Evolutionary conservation across 2,888 invertebrate species (phyloP).

Genomic region (Adela reaumurella): DNA sequence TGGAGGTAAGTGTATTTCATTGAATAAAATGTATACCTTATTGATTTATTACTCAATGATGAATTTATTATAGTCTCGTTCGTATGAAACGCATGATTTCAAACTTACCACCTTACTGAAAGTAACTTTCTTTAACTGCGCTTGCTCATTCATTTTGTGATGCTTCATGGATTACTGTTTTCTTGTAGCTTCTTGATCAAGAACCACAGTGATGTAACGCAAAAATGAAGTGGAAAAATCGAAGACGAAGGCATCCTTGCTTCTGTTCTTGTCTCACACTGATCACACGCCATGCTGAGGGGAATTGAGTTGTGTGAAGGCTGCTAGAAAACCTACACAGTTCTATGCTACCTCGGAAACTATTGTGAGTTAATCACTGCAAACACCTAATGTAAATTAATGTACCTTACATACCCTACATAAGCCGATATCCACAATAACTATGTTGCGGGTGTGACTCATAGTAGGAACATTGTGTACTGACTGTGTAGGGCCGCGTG

Average conservation of each 20-base stretch:
- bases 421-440: constrained; percentile 46
- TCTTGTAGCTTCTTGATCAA: too few species aligned
- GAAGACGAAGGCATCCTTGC: too few species aligned
- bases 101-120: constrained; percentile 9
- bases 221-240: too few species aligned
- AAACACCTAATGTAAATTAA: neutral
- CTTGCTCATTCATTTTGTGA: too few species aligned
- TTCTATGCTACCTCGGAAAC: too few species aligned
- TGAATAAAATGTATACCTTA: neutral
- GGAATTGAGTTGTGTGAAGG: too few species aligned
- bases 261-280: too few species aligned
- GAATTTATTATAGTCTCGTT: constrained; percentile 6
- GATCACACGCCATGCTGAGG: too few species aligned
- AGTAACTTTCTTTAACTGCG: too few species aligned
- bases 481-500: constrained; percentile 43
- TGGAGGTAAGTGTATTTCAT: neutral
- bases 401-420: constrained; percentile 34
- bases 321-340: too few species aligned
- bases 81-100: constrained; percentile 8
- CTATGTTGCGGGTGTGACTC: constrained; percentile 37
- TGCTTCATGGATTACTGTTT: too few species aligned
- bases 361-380: neutral
- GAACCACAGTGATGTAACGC: too few species aligned
- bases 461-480: constrained; percentile 48
- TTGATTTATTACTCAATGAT: constrained; percentile 2